These are phyloP conservation scores for Procambarus clarkii DNA, from an alignment of 1,140 invertebrate species.

Conservation along the genomic window DNA sequence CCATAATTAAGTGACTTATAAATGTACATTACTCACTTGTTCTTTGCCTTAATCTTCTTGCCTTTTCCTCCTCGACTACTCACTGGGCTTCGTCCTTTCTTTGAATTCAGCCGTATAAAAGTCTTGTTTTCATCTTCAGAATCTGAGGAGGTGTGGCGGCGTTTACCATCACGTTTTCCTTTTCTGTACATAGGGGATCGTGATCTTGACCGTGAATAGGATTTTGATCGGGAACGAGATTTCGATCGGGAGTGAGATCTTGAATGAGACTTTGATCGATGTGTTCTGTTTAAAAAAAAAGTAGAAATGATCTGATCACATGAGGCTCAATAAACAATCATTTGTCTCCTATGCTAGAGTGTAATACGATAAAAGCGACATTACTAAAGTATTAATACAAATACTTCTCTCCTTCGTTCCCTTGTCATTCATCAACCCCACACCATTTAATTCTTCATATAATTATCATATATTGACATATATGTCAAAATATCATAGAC, in stretches of 20 bases:
- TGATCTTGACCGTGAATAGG: constrained; percentile 33
- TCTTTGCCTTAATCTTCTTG: constrained; percentile 57
- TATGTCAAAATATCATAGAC: too few species aligned
- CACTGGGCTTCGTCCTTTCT: constrained; percentile 44
- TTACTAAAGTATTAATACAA: too few species aligned
- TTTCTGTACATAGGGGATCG: constrained; percentile 72
- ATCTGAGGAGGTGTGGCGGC: constrained; percentile 73
- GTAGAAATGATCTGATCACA: not conserved
- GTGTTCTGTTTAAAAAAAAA: constrained; percentile 5
- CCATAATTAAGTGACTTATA: too few species aligned
- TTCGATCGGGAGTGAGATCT: constrained; percentile 69
- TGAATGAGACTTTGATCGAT: constrained; percentile 73
- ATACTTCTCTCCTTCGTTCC: too few species aligned
- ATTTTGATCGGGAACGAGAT: constrained; percentile 24
- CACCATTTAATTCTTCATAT: too few species aligned
- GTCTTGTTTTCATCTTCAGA: constrained; percentile 74
- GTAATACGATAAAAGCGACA: too few species aligned
- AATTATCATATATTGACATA: too few species aligned
- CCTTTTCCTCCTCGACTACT: constrained; percentile 50
- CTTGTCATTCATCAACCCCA: too few species aligned
- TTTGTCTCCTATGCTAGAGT: too few species aligned
- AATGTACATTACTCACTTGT: constrained; percentile 43
- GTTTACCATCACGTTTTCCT: constrained; percentile 55
- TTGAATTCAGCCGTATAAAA: constrained; percentile 74
- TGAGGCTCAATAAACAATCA: too few species aligned